Base-by-base conservation (phyloP, 2,797 vertebrate species). In the Euthynnus affinis region DNA sequence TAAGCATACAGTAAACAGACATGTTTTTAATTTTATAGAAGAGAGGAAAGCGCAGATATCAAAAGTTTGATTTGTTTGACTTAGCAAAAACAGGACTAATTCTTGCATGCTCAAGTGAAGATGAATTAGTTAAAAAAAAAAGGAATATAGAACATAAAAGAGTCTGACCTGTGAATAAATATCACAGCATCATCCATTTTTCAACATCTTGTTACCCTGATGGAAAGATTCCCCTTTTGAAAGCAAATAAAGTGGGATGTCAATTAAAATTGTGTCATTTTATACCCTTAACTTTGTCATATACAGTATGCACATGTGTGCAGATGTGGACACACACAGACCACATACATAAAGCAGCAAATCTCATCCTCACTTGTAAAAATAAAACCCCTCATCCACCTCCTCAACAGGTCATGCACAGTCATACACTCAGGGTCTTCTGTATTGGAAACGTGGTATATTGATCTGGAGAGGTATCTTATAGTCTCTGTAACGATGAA, bases 351-450 rank as follows among this genome's bases (percentile, higher is more conserved):
- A 29, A 27, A 60, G 22, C 6, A 32, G n/a, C 5, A 75, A 42
- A 65, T 61, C 0, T 34, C 32, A 23, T 51, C 7, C 58, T 79
- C n/a, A n/a, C n/a, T n/a, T n/a, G n/a, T n/a, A n/a, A n/a, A n/a
- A n/a, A n/a, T n/a, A n/a, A n/a, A n/a, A n/a, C n/a, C n/a, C n/a
- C n/a, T n/a, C n/a, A n/a, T n/a, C n/a, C n/a, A n/a, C n/a, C n/a
- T n/a, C n/a, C n/a, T n/a, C n/a, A n/a, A n/a, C 32, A 82, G 37
- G 8, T 58, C 4, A 1, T 0, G 0, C 3, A 14, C 15, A 25
- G 17, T 4, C 1, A 3, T 25, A 48, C 37, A 61, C n/a, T 20
- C 0, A 4, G 2, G 2, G 0, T 22, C 9, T 0, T 3, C 0
- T 1, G 1, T 0, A 9, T 1, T 23, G 40, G 58, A 72, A 55